A percentile compares a stretch with the other conserved stretches of the same genome.
Evolutionary conservation across 2,113 vertebrate genomes (phyloP).

Genomic region (Pseudorasbora parva): DNA sequence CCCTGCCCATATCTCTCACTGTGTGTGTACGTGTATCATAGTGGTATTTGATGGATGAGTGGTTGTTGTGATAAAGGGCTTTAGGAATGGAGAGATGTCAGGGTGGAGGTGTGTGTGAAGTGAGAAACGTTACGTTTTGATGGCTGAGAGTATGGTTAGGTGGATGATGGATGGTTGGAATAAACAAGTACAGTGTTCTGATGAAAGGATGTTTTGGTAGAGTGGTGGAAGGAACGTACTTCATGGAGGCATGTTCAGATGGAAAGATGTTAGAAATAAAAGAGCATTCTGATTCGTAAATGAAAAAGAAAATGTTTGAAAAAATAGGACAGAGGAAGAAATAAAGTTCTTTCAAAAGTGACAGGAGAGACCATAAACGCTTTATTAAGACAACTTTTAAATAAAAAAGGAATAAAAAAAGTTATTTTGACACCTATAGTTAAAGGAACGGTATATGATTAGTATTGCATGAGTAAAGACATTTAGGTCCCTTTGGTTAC

Average conservation of each 20-base stretch:
- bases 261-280: neutral
- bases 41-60: conserved; percentile 42
- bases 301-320: conserved; percentile 9
- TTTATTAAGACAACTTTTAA: neutral
- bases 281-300: conserved; percentile 10
- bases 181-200: conserved; percentile 32
- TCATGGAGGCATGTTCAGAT: neutral
- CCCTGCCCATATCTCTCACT: neutral
- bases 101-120: conserved; percentile 28
- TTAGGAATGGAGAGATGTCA: conserved; percentile 10
- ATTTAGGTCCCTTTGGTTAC: neutral
- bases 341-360: conserved; percentile 7
- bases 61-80: conserved; percentile 27
- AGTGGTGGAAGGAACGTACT: neutral
- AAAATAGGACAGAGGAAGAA: neutral
- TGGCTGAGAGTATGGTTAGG: conserved; percentile 22
- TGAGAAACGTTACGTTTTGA: conserved; percentile 13
- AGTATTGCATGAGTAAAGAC: neutral
- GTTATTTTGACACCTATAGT: neutral
- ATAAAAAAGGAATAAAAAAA: neutral
- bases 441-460: neutral
- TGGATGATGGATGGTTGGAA: conserved; percentile 39
- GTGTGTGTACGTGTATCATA: neutral
- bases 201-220: conserved; percentile 13
- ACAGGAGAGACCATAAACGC: neutral